These are phyloP conservation scores for Melipona quadrifasciata DNA, from an alignment of 1,140 invertebrate species.

Conservation along the genomic window DNA sequence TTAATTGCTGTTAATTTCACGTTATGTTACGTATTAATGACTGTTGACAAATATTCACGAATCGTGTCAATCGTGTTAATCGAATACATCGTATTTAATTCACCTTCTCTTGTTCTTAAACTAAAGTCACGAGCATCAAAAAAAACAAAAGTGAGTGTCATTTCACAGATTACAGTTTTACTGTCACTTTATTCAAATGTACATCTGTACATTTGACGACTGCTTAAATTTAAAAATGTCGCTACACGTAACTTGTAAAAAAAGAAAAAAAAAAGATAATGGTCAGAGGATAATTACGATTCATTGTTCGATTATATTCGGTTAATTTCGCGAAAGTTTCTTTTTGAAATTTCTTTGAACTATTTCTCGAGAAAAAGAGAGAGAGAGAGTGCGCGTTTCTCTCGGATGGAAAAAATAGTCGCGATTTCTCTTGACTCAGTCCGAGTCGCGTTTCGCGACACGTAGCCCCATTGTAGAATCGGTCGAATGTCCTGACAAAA, in stretches of 20 bases:
- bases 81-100: neutral
- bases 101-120: neutral
- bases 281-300: too few relatives aligned
- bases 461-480: slow-evolving; percentile 31
- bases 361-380: too few relatives aligned
- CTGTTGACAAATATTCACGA: neutral
- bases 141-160: too few relatives aligned
- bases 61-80: neutral
- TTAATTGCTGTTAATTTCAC: neutral
- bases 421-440: slow-evolving; percentile 16
- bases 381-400: too few relatives aligned
- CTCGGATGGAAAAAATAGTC: neutral
- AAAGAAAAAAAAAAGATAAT: too few relatives aligned
- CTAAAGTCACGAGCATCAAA: too few relatives aligned
- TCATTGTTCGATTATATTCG: neutral
- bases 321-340: too few relatives aligned
- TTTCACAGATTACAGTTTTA: neutral
- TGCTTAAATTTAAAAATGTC: neutral
- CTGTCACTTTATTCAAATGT: too few relatives aligned
- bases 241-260: neutral
- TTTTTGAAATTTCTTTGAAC: neutral
- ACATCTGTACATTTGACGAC: neutral
- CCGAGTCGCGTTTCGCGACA: slow-evolving; percentile 32
- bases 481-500: slow-evolving; percentile 65
- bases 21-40: neutral